These are phyloP conservation scores for Heliconius cydno DNA, from an alignment of 2,888 invertebrate genomes.

Conservation along the genomic window DNA sequence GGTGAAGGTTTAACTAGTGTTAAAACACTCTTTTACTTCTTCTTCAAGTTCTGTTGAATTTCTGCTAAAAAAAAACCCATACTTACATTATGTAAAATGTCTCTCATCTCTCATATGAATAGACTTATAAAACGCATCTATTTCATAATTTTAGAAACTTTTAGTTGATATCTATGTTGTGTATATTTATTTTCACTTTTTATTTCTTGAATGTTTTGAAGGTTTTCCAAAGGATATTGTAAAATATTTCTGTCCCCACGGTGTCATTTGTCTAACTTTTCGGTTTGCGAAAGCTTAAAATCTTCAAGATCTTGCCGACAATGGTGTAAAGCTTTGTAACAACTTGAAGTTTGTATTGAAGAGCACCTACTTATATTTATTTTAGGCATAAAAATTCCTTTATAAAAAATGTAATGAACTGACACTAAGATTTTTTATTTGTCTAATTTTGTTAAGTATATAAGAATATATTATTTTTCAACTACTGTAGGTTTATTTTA, in stretches of 20 bases:
- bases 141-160: neutral
- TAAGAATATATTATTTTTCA: too few species aligned
- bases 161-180: neutral
- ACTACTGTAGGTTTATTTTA: too few species aligned
- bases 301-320: constrained; percentile 50
- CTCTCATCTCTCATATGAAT: too few species aligned
- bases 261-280: constrained; percentile 79
- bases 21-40: too few species aligned
- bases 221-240: constrained; percentile 71
- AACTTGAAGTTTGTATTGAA: constrained; percentile 27
- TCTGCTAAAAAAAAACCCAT: too few species aligned
- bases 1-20: too few species aligned
- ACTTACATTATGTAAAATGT: too few species aligned
- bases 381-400: neutral
- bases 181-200: neutral
- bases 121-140: neutral
- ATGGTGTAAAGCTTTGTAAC: constrained; percentile 23
- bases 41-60: too few species aligned
- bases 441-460: neutral
- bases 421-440: neutral
- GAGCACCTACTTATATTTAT: neutral
- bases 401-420: neutral
- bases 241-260: constrained; percentile 72
- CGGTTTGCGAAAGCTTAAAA: constrained; percentile 73
- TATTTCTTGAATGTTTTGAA: constrained; percentile 53